phyloP scores from a whole-genome alignment of 2,113 vertebrate species.

The Xiphorhynchus elegans region DNA sequence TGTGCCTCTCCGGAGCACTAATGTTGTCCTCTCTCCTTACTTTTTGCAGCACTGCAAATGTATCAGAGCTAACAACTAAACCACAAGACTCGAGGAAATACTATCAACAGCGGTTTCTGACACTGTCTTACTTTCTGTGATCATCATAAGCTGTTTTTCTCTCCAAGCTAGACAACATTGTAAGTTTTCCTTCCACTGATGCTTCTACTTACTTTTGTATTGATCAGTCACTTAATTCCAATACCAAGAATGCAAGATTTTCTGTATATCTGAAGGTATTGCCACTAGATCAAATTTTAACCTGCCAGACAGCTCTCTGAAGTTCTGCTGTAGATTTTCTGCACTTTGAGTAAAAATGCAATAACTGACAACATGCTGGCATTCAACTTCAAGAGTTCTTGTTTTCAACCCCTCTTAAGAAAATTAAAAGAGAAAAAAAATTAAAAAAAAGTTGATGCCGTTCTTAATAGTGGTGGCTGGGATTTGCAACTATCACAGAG shows the following conservation, averaged over 20 bases:
- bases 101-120: neutral
- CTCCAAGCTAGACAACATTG: neutral
- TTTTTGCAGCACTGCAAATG: neutral
- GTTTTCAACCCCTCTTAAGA: neutral
- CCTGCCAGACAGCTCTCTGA: neutral
- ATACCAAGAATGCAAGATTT: neutral
- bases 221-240: neutral
- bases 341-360: neutral
- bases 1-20: neutral
- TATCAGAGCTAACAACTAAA: neutral
- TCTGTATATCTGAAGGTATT: neutral
- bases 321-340: neutral
- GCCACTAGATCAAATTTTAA: neutral
- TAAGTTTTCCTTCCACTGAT: neutral
- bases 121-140: neutral
- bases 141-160: neutral
- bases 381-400: neutral
- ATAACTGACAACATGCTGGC: neutral
- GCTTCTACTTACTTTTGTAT: neutral
- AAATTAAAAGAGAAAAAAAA: neutral
- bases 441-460: neutral
- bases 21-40: neutral
- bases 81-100: neutral
- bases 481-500: neutral
- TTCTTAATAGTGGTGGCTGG: neutral